phyloP scores from a whole-genome alignment of 2,888 invertebrate genomes.

The Cyaniris semiargus region DNA sequence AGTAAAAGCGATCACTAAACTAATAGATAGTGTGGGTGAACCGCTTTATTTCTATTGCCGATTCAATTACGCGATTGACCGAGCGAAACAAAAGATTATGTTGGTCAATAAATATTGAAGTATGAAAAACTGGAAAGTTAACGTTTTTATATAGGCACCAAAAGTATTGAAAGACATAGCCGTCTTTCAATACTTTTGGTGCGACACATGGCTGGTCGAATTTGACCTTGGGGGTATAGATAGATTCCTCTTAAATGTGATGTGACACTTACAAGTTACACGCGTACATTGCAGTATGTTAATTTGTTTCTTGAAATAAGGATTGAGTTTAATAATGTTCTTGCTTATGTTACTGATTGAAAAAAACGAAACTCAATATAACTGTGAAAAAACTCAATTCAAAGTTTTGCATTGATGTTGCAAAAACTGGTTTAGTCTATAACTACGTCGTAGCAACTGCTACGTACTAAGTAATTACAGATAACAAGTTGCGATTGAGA shows the following conservation, averaged over 20 bases:
- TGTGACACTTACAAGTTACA: no score
- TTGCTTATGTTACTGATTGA: no score
- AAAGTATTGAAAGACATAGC: no score
- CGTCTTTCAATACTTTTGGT: no score
- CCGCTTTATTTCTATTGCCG: slow-evolving; percentile 3
- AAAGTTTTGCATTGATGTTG: neutral
- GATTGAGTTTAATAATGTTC: neutral
- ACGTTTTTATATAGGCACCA: no score
- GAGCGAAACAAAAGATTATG: slow-evolving; percentile 3
- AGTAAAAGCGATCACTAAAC: slow-evolving; percentile 50
- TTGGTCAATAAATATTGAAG: neutral
- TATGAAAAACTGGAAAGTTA: neutral
- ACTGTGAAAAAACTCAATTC: neutral
- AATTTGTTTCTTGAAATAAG: neutral
- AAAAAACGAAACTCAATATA: neutral
- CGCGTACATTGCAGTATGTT: no score
- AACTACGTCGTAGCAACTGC: neutral
- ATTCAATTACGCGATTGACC: slow-evolving; percentile 1
- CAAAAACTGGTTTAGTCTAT: neutral
- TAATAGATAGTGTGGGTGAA: slow-evolving; percentile 29
- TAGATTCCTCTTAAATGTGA: no score
- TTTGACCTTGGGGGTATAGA: no score
- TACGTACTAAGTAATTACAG: slow-evolving; percentile 1
- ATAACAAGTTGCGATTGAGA: slow-evolving; percentile 25
- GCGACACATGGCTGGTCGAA: no score